Conservation (phyloP, 2,797 vertebrate species). For the Melanotaenia trifasciata region DNA sequence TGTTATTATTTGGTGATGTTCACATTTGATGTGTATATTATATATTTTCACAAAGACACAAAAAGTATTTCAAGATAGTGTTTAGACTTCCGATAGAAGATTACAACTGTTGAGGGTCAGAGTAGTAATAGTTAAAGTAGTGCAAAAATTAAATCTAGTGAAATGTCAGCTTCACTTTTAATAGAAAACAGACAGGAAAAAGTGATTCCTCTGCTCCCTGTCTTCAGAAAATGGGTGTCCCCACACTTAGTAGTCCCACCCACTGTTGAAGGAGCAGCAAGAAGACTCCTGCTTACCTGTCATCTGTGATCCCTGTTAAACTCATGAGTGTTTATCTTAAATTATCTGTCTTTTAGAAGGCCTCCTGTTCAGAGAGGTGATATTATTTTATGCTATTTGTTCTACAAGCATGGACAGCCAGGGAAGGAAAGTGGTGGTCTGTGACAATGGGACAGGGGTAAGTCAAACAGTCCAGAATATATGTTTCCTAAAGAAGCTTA, state of each 20-base stretch:
- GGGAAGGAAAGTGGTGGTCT: slow-evolving; percentile 85
- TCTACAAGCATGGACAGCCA: slow-evolving; percentile 79
- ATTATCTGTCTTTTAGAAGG: neutral
- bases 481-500: neutral
- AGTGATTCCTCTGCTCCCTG: neutral
- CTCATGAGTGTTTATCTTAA: slow-evolving; percentile 21
- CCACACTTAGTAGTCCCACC: slow-evolving; percentile 38
- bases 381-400: slow-evolving; percentile 12
- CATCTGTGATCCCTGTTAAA: slow-evolving; percentile 18
- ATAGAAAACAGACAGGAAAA: too few relatives aligned
- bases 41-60: neutral
- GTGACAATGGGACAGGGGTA: slow-evolving; percentile 87
- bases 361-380: slow-evolving; percentile 37
- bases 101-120: neutral
- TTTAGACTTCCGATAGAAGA: neutral
- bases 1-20: neutral
- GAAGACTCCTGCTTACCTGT: slow-evolving; percentile 46
- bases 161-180: neutral
- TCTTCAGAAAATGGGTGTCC: slow-evolving; percentile 32
- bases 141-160: neutral
- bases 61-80: neutral
- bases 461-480: slow-evolving; percentile 40
- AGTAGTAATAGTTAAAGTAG: neutral
- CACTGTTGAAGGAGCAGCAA: slow-evolving; percentile 12
- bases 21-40: neutral